Base-by-base conservation (phyloP, 2,888 invertebrate species). In the Noctua fimbriata region DNA sequence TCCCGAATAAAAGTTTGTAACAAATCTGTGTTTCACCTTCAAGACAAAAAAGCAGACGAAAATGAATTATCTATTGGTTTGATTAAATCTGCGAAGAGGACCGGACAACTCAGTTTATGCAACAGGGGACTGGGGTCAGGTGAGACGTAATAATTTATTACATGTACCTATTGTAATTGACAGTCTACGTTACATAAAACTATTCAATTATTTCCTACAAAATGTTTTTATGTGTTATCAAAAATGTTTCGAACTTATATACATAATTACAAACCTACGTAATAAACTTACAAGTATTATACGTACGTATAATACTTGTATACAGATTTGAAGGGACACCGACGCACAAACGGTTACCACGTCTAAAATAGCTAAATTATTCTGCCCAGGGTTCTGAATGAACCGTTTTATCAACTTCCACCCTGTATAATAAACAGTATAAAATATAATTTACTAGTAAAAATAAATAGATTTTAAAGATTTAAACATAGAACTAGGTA, bases 31-130 rank as follows among this genome's bases (percentile, higher is more conserved):
- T 98, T 98, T 95, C 98, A 98, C 92, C 97, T 97, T 92, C 98
- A 98, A 96, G 98, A 98, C 86, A 97, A 98, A 95, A 97, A 97
- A 83, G 98, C 98, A 86, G 98, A 98, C 91, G 97, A 98, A 83
- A 97, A 96, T 79, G 97, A 98, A 92, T 93, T 99, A 83, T 97
- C 98, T 52, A 97, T 97, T 78, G 97, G 97, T 73, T 94, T 98
- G 90, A 97, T 99, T 78, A 98, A 98, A 95, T 97, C 98, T 86
- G 98, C 99, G 7, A 97, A 98, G 90, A 98, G 98, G 92, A 98
- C 98, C 85, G 99, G 99, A 36, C 97, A 98, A 88, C 96, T 99
- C 66, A 98, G 98, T 96, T 97, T 99, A 88, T 97, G 98, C 78
- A 98, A 98, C 86, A 97, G 97, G 92, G 98, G 98, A 89, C 95